Conservation (phyloP, 2,888 invertebrate species). For the Tipula lateralis region DNA sequence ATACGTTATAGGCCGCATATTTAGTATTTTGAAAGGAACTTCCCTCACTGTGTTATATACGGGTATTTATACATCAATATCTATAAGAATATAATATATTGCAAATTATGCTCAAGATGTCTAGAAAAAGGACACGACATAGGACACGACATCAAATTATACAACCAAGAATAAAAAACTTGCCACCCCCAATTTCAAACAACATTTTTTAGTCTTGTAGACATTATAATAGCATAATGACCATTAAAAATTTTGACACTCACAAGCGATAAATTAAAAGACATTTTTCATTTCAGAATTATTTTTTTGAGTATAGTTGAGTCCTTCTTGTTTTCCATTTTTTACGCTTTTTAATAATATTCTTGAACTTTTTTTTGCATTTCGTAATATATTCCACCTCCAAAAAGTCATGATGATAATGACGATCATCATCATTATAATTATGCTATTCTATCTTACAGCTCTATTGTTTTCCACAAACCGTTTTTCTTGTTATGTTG, state of each 20-base stretch:
- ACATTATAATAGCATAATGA: constrained; percentile 11
- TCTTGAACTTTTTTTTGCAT: neutral
- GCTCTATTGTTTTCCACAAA: neutral
- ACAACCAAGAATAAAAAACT: neutral
- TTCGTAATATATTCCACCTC: neutral
- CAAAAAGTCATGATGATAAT: constrained; percentile 20
- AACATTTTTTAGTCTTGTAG: neutral
- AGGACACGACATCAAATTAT: neutral
- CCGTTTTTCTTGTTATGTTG: neutral
- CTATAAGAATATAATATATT: too few relatives aligned
- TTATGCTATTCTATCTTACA: neutral
- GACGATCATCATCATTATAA: constrained; percentile 5
- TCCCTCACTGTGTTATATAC: neutral
- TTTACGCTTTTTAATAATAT: neutral
- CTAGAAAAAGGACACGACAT: neutral
- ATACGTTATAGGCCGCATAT: neutral
- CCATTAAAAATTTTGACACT: constrained; percentile 7
- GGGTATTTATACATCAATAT: neutral
- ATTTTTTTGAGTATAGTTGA: neutral
- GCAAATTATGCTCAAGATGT: neutral
- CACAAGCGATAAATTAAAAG: neutral
- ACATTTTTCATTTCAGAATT: neutral
- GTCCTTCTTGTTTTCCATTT: neutral
- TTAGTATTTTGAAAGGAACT: neutral
- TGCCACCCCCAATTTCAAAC: neutral